These are phyloP conservation scores for Scaptomyza pallida DNA, from an alignment of 1,140 invertebrate species.

Conservation along the genomic window DNA sequence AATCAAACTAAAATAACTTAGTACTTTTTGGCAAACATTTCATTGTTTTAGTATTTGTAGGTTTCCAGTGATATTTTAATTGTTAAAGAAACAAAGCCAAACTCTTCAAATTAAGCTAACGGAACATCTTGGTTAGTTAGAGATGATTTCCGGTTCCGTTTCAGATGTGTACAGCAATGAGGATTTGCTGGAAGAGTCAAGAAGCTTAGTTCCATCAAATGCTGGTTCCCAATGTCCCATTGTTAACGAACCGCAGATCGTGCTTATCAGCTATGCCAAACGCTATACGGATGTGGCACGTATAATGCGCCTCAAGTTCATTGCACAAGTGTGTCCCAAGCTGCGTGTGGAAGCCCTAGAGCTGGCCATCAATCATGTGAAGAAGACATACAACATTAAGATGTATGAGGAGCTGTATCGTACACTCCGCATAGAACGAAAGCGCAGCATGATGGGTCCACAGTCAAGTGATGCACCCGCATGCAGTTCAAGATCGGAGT, in stretches of 20 bases:
- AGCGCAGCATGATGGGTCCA: neutral
- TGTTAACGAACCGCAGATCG: constrained; percentile 27
- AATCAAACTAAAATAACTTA: neutral
- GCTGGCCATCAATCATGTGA: constrained; percentile 59
- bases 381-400: constrained; percentile 60
- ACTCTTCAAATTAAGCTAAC: neutral
- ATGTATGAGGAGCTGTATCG: constrained; percentile 60
- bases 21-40: neutral
- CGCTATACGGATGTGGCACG: constrained; percentile 52
- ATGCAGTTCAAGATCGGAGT: neutral
- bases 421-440: constrained; percentile 29
- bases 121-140: neutral
- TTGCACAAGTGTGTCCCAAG: constrained; percentile 58
- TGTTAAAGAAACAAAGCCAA: neutral
- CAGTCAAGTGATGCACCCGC: neutral
- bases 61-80: neutral
- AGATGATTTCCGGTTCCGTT: constrained; percentile 21
- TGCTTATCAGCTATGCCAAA: constrained; percentile 49
- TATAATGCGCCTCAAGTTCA: constrained; percentile 55
- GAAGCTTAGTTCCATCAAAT: neutral
- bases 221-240: neutral
- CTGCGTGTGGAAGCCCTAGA: constrained; percentile 54
- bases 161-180: neutral
- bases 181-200: neutral
- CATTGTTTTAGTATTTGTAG: neutral